Base-by-base conservation (phyloP, 2,113 vertebrate genomes). In the Antechinus flavipes region DNA sequence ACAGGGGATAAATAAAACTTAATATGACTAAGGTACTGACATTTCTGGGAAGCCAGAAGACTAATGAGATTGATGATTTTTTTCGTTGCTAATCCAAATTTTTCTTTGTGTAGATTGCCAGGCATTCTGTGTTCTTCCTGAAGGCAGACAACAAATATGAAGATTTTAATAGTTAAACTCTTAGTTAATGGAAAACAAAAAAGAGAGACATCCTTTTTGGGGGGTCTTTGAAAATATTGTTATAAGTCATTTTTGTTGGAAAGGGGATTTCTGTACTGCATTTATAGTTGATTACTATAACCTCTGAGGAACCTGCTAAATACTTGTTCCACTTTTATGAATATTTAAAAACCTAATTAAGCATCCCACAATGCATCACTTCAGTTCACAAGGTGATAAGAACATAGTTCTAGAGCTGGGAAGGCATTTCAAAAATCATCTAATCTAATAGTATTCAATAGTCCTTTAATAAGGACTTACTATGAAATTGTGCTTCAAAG, bases 111-210 rank as follows among this genome's bases (percentile, higher is more conserved):
- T 93, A 55, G 90, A 90, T 94, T 93, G 97, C 93, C 90, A 84
- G 26, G 0, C 47, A 12, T 4, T 47, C 92, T 24, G 2, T 8
- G 0, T n/a, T 47, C 2, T 12, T 54, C 89, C 84, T n/a, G 8
- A 35, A 8, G 92, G 54, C n/a, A 52, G 26, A 61, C 91, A 54
- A 30, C 42, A 94, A 94, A 96, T 49, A 52, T 56, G 93, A 91
- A 89, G 90, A 96, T 92, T 6, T 56, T 14, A 84, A 89, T 89
- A 91, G 53, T 92, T 91, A 94, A 89, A 93, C 58, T 94, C 89
- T 52, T 47, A 58, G 24, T 91, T 92, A 92, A 95, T 89, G 89
- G 54, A 93, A 96, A 55, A 42, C 92, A 93, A 91, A 96, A 96
- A 91, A 61, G 24, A 47, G 46, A 6, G 2, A 50, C 10, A n/a